Conservation (phyloP, 1,140 invertebrate genomes). For the Caenorhabditis tropicalis region DNA sequence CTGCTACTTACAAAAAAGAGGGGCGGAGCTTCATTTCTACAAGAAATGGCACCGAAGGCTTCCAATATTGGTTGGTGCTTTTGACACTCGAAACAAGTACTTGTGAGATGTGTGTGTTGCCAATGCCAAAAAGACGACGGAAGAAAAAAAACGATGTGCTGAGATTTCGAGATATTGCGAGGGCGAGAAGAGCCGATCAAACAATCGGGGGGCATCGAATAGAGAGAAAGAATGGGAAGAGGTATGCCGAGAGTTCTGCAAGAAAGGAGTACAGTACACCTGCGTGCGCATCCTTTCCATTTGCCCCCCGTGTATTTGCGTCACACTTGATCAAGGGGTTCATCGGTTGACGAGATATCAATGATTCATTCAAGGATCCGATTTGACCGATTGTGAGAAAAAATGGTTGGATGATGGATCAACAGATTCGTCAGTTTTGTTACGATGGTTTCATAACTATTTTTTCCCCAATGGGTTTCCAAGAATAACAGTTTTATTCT, state of each 20-base stretch:
- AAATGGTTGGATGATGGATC: not conserved
- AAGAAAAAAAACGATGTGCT: not conserved
- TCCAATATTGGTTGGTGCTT: slow-evolving; percentile 41
- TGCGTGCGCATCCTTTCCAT: not conserved
- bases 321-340: slow-evolving; percentile 35
- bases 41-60: slow-evolving; percentile 29
- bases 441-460: too few species aligned
- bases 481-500: too few species aligned
- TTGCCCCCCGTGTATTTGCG: not conserved
- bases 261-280: slow-evolving; percentile 8
- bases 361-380: not conserved
- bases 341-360: slow-evolving; percentile 13
- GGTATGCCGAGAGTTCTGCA: not conserved
- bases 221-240: too few species aligned
- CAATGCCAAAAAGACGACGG: slow-evolving; percentile 6
- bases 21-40: slow-evolving; percentile 20
- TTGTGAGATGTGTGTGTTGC: slow-evolving; percentile 33
- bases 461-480: too few species aligned
- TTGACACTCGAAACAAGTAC: slow-evolving; percentile 44
- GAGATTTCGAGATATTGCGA: slow-evolving; percentile 42
- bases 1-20: not conserved
- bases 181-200: slow-evolving; percentile 43
- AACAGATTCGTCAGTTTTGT: not conserved
- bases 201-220: not conserved
- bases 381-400: slow-evolving; percentile 5